These are phyloP conservation scores for Hemicentrotus pulcherrimus DNA, from an alignment of 35 echinoderm and acorn worm species.

Conservation along the genomic window DNA sequence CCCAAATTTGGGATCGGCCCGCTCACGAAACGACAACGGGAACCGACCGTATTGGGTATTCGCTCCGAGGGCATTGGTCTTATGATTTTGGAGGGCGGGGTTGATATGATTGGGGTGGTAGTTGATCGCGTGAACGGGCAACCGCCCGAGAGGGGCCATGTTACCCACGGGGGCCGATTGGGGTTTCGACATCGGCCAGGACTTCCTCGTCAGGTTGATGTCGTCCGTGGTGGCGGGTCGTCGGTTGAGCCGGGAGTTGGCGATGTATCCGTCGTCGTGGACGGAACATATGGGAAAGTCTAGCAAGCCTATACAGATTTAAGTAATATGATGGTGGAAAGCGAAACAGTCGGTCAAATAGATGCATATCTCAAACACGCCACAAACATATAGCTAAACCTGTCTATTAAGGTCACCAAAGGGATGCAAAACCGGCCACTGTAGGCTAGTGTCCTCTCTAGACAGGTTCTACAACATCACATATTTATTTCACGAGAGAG, in stretches of 20 bases:
- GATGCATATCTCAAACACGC: background rate
- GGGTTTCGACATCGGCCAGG: slow-evolving; percentile 49
- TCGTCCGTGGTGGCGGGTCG: slow-evolving; percentile 48
- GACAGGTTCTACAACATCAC: too few relatives aligned
- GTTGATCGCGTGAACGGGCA: slow-evolving; percentile 83
- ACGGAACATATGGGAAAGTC: slow-evolving; percentile 96
- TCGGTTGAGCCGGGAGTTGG: slow-evolving; percentile 59
- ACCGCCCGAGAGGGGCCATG: slow-evolving; percentile 30
- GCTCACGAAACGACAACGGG: slow-evolving; percentile 76
- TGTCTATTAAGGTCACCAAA: too few relatives aligned
- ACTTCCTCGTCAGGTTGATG: slow-evolving; percentile 47
- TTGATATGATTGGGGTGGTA: slow-evolving; percentile 94
- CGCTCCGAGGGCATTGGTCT: slow-evolving; percentile 69
- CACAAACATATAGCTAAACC: background rate
- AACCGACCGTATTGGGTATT: slow-evolving; percentile 62
- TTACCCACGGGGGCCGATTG: background rate
- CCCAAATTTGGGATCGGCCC: slow-evolving; percentile 79
- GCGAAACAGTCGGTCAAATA: background rate
- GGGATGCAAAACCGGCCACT: too few relatives aligned
- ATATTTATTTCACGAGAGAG: too few relatives aligned
- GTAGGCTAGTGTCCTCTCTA: too few relatives aligned
- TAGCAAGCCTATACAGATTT: slow-evolving; percentile 65
- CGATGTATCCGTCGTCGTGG: slow-evolving; percentile 77
- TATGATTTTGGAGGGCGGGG: slow-evolving; percentile 71
- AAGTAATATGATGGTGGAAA: background rate